phyloP scores from a whole-genome alignment of 2,797 vertebrate species.

The Bufotes viridis region DNA sequence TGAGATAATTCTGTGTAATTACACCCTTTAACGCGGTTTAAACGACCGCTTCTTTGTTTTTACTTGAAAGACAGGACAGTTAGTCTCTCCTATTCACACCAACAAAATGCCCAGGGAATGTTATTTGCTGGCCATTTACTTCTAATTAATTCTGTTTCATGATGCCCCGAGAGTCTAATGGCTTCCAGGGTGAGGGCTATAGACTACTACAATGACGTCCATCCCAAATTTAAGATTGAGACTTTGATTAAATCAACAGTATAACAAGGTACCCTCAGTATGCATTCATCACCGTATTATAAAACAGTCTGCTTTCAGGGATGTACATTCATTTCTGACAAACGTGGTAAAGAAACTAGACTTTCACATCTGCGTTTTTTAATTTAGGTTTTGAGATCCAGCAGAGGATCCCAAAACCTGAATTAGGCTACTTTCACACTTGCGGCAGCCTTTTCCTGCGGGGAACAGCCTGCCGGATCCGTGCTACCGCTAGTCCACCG shows the following conservation, averaged over 20 bases:
- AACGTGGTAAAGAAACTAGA: neutral
- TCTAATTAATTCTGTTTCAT: conserved; percentile 50
- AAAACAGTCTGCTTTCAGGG: neutral
- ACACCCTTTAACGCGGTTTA: conserved; percentile 38
- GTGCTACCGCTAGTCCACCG: no score
- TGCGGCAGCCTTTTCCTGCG: no score
- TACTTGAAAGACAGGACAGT: conserved; percentile 53
- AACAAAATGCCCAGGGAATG: conserved; percentile 37
- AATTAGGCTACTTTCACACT: no score
- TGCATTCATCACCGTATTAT: neutral
- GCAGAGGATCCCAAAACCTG: no score
- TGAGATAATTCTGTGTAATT: conserved; percentile 57
- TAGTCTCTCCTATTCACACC: conserved; percentile 43
- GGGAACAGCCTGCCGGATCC: no score
- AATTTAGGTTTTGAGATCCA: no score
- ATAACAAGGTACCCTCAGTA: neutral
- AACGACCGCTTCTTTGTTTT: conserved; percentile 48
- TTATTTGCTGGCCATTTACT: conserved; percentile 49
- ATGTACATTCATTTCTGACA: neutral
- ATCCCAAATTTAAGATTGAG: neutral
- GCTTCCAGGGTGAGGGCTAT: conserved; percentile 26
- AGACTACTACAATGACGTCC: conserved; percentile 6
- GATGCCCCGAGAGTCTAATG: conserved; percentile 28
- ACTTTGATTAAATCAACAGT: neutral
- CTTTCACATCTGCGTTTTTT: no score